Conservation (phyloP, 2,797 vertebrate genomes). For the Oreochromis mossambicus region DNA sequence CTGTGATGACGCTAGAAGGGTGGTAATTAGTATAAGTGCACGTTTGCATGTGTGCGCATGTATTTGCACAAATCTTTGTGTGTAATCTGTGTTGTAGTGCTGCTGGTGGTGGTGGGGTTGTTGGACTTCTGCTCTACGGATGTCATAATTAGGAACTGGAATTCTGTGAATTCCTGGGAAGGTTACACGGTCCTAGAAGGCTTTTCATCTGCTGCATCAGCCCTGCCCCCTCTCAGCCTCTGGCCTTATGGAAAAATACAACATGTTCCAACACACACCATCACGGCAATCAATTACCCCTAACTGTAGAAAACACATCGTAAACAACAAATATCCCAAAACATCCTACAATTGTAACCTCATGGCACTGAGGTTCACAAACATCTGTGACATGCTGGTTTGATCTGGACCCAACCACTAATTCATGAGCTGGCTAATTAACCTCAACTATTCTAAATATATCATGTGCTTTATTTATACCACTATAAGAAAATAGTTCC, state of each 20-base stretch:
- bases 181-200: conserved; percentile 56
- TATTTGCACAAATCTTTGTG: conserved; percentile 30
- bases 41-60: conserved; percentile 5
- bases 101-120: background rate
- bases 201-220: conserved; percentile 66
- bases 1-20: conserved; percentile 15
- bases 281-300: conserved; percentile 74
- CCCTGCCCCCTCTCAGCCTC: conserved; percentile 57
- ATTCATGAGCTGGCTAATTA: conserved; percentile 70
- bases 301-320: conserved; percentile 69
- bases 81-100: conserved; percentile 12
- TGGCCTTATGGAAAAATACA: conserved; percentile 72
- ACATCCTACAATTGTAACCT: conserved; percentile 73
- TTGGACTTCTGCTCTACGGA: conserved; percentile 47
- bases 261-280: conserved; percentile 73
- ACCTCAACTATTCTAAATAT: conserved; percentile 73
- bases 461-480: conserved; percentile 63
- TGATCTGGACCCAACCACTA: conserved; percentile 65
- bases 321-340: conserved; percentile 74
- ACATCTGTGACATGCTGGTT: conserved; percentile 69
- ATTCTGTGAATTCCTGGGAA: conserved; percentile 74
- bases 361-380: conserved; percentile 66
- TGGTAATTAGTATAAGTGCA: conserved; percentile 27
- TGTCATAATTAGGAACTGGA: conserved; percentile 76
- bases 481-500: conserved; percentile 51